Evolutionary conservation across 2,113 vertebrate species (phyloP), one percentile per base, ranked within the genome.

Genomic region (Azemiops feae): DNA sequence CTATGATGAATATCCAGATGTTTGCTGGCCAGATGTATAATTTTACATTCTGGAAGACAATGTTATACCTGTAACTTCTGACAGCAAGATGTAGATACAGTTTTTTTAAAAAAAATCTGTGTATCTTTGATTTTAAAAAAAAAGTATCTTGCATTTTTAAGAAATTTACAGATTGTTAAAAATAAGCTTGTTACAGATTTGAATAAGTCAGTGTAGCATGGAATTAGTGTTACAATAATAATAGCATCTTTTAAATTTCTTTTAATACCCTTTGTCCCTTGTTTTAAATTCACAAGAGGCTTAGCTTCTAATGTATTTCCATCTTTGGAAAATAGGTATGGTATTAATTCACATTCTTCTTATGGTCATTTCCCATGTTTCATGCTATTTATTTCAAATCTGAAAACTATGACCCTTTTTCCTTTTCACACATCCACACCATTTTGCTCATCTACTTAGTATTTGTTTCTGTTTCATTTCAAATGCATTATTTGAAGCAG

Each of bases 1-100:
- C 97, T 97, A 96, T 96, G 97, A 98, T 98, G 97, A 98, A 97
- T 97, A 97, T 98, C 98, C 98, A 99, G 98, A 98, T 98, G 98
- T 96, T 97, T 96, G 92, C 97, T 95, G 93, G 96, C 97, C 98
- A 98, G 97, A 98, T 98, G 98, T 97, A 93, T 97, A 97, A 96
- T 95, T 94, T 97, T 97, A 96, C 95, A 93, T 96, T 98, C 97
- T 97, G 95, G 96, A 96, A 98, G 96, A 96, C 92, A 96, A 92
- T 96, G 95, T 92, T 96, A 93, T 96, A 98, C 98, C 97, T 98
- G 91, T 96, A 92, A 96, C 96, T 97, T 96, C 94, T 95, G 93
- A 97, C 95, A 97, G 95, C 96, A 97, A 97, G 94, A 94, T 97
- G 96, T 97, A 98, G 97, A 98, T 95, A 97, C 97, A 97, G 96